A percentile compares a stretch with the other conserved stretches of the same genome.
Evolutionary conservation across 1,140 invertebrate genomes (phyloP).

Genomic region (Dufourea novaeangliae): DNA sequence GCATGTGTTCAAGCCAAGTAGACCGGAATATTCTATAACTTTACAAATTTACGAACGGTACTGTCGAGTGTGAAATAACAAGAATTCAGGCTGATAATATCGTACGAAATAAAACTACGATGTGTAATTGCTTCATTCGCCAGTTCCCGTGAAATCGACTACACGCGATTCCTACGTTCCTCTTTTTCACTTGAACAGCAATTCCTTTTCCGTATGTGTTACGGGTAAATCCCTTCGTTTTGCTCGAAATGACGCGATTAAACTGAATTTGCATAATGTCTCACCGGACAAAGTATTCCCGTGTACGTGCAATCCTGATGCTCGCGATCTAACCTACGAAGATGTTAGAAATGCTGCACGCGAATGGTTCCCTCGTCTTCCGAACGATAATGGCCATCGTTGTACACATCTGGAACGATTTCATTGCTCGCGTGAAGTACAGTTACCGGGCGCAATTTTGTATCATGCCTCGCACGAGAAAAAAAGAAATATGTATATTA

Average conservation of each 20-base stretch:
- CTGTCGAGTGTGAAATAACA: neutral
- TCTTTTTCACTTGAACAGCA: slow-evolving; percentile 17
- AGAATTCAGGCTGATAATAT: slow-evolving; percentile 2
- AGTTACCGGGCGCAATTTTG: slow-evolving; percentile 9
- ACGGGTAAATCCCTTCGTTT: slow-evolving; percentile 39
- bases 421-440: neutral
- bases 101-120: slow-evolving; percentile 15
- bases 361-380: slow-evolving; percentile 2
- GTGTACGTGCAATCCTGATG: slow-evolving; percentile 1
- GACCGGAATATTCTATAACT: neutral
- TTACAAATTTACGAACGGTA: neutral
- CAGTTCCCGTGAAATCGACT: slow-evolving; percentile 1
- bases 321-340: neutral
- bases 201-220: slow-evolving; percentile 33
- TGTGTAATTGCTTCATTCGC: slow-evolving; percentile 27
- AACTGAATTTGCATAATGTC: slow-evolving; percentile 59
- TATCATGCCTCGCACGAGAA: neutral
- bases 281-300: slow-evolving; percentile 7
- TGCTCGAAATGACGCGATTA: slow-evolving; percentile 56
- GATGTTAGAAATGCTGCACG: slow-evolving; percentile 6
- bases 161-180: neutral
- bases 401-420: slow-evolving; percentile 9
- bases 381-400: slow-evolving; percentile 19
- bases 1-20: neutral
- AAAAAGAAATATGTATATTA: neutral